Conservation (phyloP, 1,140 invertebrate genomes). For the Luehdorfia chinensis region DNA sequence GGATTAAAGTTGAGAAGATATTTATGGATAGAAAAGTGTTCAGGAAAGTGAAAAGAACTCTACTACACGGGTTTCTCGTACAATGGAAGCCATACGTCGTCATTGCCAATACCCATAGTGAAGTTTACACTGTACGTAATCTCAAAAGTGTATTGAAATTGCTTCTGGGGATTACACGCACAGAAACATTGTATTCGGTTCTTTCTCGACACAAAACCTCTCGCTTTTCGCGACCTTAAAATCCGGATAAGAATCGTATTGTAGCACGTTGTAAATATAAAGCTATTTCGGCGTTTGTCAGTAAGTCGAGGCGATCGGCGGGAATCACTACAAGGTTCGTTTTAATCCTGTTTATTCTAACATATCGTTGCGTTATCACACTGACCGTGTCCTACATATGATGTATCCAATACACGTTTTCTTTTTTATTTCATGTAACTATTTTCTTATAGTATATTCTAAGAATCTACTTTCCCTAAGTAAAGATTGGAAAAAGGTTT, state of each 20-base stretch:
- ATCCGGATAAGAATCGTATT: conserved; percentile 5
- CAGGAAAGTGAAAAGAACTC: background rate
- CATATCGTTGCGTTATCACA: background rate
- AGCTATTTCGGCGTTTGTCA: conserved; percentile 14
- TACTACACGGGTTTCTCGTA: background rate
- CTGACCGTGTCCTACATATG: conserved; percentile 1
- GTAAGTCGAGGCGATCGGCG: conserved; percentile 20
- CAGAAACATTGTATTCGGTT: too few relatives aligned
- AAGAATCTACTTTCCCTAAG: too few relatives aligned
- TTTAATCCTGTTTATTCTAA: conserved; percentile 5
- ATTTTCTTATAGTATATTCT: too few relatives aligned
- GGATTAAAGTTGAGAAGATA: too few relatives aligned
- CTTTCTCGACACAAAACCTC: too few relatives aligned
- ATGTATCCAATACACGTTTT: background rate
- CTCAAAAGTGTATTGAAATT: too few relatives aligned
- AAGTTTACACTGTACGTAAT: too few relatives aligned
- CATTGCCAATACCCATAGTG: too few relatives aligned
- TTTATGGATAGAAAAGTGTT: too few relatives aligned
- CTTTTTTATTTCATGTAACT: too few relatives aligned
- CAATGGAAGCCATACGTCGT: background rate
- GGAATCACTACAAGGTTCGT: conserved; percentile 28
- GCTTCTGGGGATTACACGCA: too few relatives aligned
- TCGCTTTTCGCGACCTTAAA: background rate
- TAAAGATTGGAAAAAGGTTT: too few relatives aligned
- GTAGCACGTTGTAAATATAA: background rate